These are phyloP conservation scores for Grammomys surdaster DNA, from an alignment of 2,113 vertebrate species.

Conservation along the genomic window DNA sequence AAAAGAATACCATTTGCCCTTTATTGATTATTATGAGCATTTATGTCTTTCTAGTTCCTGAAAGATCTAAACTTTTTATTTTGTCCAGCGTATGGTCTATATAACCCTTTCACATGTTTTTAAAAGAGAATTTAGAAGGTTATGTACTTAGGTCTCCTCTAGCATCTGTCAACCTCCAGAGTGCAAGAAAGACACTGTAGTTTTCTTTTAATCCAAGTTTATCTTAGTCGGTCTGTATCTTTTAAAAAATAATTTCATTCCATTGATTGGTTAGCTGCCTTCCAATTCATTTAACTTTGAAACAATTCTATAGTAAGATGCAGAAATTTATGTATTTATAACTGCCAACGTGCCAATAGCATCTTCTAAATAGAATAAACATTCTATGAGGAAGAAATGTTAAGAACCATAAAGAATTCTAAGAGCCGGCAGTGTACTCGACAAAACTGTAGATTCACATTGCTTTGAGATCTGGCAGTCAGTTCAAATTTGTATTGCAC, in stretches of 20 bases:
- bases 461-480: neutral
- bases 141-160: neutral
- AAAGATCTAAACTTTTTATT: conserved; percentile 59
- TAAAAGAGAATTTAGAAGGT: neutral
- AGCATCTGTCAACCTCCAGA: neutral
- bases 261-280: conserved; percentile 58
- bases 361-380: conserved; percentile 67
- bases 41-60: conserved; percentile 37
- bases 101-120: conserved; percentile 31
- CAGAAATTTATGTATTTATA: conserved; percentile 69
- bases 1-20: conserved; percentile 44
- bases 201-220: conserved; percentile 53
- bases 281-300: conserved; percentile 60
- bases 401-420: conserved; percentile 29
- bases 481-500: neutral
- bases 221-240: neutral
- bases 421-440: conserved; percentile 25
- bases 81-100: neutral
- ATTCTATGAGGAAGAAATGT: conserved; percentile 57
- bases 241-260: conserved; percentile 46
- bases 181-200: neutral
- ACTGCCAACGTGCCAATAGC: conserved; percentile 66
- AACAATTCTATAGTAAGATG: conserved; percentile 59
- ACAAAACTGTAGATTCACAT: neutral
- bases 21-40: conserved; percentile 62